phyloP scores from a whole-genome alignment of 2,797 vertebrate genomes.

The Ctenosaura bakeri region DNA sequence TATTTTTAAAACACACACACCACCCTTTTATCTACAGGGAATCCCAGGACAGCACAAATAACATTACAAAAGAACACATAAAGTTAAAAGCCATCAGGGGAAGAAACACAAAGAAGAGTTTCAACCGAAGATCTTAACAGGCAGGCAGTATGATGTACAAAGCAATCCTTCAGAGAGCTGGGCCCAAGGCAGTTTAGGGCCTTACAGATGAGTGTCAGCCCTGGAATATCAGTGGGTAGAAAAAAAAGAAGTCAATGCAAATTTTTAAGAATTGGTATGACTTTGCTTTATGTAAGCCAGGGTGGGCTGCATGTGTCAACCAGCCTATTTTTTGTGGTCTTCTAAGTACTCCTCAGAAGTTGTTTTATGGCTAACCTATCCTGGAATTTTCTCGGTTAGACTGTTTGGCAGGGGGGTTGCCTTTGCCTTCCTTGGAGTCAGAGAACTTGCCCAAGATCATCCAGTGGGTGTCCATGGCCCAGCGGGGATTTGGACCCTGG shows the following conservation, averaged over 20 bases:
- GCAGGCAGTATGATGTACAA: background rate
- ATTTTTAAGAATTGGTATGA: background rate
- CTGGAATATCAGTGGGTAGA: background rate
- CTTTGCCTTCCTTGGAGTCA: too few relatives aligned
- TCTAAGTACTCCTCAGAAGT: too few relatives aligned
- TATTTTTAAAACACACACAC: background rate
- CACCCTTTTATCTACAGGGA: background rate
- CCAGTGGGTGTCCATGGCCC: too few relatives aligned
- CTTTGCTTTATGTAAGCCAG: background rate
- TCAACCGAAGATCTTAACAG: background rate
- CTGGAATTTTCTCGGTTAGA: too few relatives aligned
- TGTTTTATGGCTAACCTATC: too few relatives aligned
- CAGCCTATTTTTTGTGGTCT: too few relatives aligned
- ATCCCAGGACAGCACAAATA: background rate
- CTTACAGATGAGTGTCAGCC: background rate
- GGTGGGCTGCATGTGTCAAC: too few relatives aligned
- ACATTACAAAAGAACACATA: background rate
- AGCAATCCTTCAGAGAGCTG: background rate
- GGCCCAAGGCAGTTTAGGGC: background rate
- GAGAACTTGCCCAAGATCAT: too few relatives aligned
- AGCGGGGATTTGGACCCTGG: too few relatives aligned
- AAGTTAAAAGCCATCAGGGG: background rate
- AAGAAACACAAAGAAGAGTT: background rate
- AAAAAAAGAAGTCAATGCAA: background rate
- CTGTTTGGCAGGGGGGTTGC: too few relatives aligned